Conservation (phyloP, 2,888 invertebrate genomes). For the Aethes cnicana region DNA sequence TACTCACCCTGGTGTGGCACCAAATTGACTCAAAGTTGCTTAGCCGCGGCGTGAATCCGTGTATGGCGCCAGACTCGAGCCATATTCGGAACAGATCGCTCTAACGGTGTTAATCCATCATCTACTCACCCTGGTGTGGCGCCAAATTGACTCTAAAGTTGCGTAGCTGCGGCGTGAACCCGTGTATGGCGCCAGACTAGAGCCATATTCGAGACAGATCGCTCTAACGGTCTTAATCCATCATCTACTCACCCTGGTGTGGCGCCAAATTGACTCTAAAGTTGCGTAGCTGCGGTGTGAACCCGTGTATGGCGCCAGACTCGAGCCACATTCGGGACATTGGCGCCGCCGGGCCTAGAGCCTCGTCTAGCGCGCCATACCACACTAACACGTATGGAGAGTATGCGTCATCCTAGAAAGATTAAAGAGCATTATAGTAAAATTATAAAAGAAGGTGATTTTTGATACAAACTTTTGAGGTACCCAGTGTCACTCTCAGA, state of each 20-base stretch:
- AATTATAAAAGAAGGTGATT: too few relatives aligned
- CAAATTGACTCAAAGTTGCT: too few relatives aligned
- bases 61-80: too few relatives aligned
- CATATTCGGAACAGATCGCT: too few relatives aligned
- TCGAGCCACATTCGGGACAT: conserved; percentile 75
- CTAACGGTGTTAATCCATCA: too few relatives aligned
- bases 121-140: not conserved
- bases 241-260: conserved; percentile 45
- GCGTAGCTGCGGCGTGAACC: too few relatives aligned
- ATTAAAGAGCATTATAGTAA: too few relatives aligned
- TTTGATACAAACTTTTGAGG: too few relatives aligned
- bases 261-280: conserved; percentile 82
- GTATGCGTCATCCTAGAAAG: conserved; percentile 48
- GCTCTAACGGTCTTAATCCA: too few relatives aligned
- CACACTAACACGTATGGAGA: conserved; percentile 87
- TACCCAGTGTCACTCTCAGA: too few relatives aligned
- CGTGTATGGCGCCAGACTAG: conserved; percentile 84
- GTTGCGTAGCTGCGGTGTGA: conserved; percentile 89
- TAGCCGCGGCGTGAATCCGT: too few relatives aligned
- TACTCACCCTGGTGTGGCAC: not conserved
- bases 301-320: conserved; percentile 86
- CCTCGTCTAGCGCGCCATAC: conserved; percentile 91
- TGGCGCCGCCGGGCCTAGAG: conserved; percentile 57
- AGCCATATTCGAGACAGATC: conserved; percentile 75
- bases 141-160: conserved; percentile 41